phyloP scores from a whole-genome alignment of 1,140 invertebrate genomes.

The Anastrepha obliqua region DNA sequence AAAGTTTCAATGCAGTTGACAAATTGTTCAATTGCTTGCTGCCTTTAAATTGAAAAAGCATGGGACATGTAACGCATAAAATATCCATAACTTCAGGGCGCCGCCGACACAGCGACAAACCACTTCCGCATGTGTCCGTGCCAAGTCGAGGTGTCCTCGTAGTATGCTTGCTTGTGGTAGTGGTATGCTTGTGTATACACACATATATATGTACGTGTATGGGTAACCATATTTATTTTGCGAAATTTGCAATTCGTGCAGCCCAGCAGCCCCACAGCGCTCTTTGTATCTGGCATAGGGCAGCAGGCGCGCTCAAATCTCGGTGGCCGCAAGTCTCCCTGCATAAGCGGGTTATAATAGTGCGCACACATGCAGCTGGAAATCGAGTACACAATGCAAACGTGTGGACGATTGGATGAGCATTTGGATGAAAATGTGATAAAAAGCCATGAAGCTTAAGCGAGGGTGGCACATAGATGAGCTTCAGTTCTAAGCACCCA shows the following conservation, averaged over 20 bases:
- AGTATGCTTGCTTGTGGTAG: no score
- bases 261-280: no score
- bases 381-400: neutral
- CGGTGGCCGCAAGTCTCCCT: neutral
- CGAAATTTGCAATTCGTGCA: no score
- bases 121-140: neutral
- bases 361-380: neutral
- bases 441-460: neutral
- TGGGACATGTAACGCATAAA: neutral
- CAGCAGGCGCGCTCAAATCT: neutral
- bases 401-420: neutral
- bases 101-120: neutral
- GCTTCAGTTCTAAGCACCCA: neutral
- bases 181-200: no score
- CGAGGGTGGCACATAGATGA: neutral
- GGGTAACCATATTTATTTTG: no score
- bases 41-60: neutral
- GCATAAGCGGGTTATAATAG: neutral
- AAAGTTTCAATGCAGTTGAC: neutral
- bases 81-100: neutral
- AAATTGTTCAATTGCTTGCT: neutral
- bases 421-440: neutral
- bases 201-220: no score
- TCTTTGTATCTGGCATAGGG: no score
- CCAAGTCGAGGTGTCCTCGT: no score